Percentiles rank a stretch among this genome's conserved stretches.
phyloP scores from a whole-genome alignment of 2,888 invertebrate genomes.

The Rhabditoides inermis region DNA sequence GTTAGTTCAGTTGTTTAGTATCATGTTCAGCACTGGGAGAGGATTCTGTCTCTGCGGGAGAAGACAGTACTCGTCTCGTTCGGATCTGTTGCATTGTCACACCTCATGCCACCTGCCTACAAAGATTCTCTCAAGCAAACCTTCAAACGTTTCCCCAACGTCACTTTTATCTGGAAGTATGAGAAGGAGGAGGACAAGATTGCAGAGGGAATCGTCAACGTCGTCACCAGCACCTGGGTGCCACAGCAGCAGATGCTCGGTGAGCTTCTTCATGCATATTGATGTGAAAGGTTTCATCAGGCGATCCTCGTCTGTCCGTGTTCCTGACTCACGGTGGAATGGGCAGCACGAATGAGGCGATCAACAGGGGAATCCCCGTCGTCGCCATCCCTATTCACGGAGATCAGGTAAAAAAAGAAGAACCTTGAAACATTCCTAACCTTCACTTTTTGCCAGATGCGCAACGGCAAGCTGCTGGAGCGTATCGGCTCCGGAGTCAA shows the following conservation, averaged over 20 bases:
- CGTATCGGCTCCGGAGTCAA: slow-evolving; percentile 4
- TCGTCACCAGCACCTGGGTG: slow-evolving; percentile 3
- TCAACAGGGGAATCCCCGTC: no score
- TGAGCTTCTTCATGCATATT: slow-evolving; percentile 13
- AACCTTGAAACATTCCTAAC: no score
- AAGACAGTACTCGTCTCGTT: slow-evolving; percentile 5
- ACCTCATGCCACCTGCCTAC: slow-evolving; percentile 2
- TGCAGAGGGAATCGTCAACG: slow-evolving; percentile 4
- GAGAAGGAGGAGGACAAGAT: slow-evolving; percentile 2
- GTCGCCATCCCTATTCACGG: no score
- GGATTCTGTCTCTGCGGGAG: not conserved
- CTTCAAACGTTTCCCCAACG: slow-evolving; percentile 8
- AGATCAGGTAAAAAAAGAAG: no score
- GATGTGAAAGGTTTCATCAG: slow-evolving; percentile 11
- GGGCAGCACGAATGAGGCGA: no score
- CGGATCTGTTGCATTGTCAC: slow-evolving; percentile 2
- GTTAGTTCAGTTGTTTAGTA: no score
- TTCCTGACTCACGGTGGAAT: no score
- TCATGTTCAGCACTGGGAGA: no score
- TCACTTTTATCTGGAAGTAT: slow-evolving; percentile 11
- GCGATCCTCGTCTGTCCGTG: not conserved
- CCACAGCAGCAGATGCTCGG: no score
- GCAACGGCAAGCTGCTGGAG: slow-evolving; percentile 7
- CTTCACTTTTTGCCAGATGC: slow-evolving; percentile 1
- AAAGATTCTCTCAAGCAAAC: slow-evolving; percentile 6